A percentile compares a stretch with the other conserved stretches of the same genome.
phyloP scores from a whole-genome alignment of 2,113 vertebrate genomes.

The Erpornis zantholeuca region DNA sequence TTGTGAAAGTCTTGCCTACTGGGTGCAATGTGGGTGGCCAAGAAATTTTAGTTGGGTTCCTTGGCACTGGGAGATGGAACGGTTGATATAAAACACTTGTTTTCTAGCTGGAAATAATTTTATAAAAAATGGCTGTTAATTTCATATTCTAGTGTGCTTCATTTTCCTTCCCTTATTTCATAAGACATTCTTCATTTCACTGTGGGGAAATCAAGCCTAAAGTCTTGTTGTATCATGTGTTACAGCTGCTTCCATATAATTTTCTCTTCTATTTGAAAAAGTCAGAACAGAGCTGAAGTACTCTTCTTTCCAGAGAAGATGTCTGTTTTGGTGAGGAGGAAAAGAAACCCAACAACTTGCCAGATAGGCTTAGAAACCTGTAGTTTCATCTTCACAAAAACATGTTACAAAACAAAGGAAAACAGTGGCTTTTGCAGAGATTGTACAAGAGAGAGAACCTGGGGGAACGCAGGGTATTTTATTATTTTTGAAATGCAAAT shows the following conservation, averaged over 20 bases:
- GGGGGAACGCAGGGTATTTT: background rate
- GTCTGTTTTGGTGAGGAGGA: background rate
- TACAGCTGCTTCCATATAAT: background rate
- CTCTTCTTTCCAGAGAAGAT: background rate
- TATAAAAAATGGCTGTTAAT: background rate
- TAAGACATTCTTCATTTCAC: background rate
- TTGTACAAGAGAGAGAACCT: background rate
- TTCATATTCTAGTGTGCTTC: background rate
- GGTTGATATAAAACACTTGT: background rate
- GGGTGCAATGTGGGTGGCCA: background rate
- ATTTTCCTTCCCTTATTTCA: background rate
- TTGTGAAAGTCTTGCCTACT: background rate
- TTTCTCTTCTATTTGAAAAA: conserved; percentile 12
- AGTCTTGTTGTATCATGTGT: background rate
- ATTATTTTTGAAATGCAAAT: conserved; percentile 35
- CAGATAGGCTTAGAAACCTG: background rate
- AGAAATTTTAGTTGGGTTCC: background rate
- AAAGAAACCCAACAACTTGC: background rate
- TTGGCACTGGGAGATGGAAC: background rate
- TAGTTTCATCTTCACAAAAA: background rate
- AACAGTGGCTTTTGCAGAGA: background rate
- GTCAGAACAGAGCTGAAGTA: background rate
- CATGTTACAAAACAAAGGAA: background rate
- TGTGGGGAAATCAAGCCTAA: background rate
- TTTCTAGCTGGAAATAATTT: background rate